Evolutionary conservation across 2,797 vertebrate genomes (phyloP), one percentile per base, ranked within the genome.

Genomic region (Neosilurus mollespiculum): DNA sequence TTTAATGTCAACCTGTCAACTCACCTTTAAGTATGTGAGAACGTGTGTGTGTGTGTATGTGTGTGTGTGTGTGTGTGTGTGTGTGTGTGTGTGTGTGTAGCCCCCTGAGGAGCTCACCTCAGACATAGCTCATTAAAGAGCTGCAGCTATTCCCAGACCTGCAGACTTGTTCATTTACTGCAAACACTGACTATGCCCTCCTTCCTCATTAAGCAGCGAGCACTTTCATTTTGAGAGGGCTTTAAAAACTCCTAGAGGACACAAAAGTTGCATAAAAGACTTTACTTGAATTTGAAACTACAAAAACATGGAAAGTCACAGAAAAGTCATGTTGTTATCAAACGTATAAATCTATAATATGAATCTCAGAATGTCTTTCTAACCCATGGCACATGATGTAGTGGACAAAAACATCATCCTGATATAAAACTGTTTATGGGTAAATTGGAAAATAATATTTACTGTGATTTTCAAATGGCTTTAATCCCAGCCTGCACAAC

Each of bases 81-180:
- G 78, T 82, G 79, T 80, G 82, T 82, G 85, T 80, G 65, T 84
- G 22, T 54, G 81, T 84, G 76, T 24, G 84, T 85, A 79, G 16
- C 83, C 83, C 90, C 92, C 89, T 15, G 81, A 92, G 90, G 92
- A 91, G 86, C 83, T 88, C 83, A 88, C 84, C 82, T 85, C 62
- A 89, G 87, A 91, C 85, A 26, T 89, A 91, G 90, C 91, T 94
- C 90, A 94, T 94, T 93, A 93, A 91, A 49, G 91, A 88, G 87
- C 71, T 76, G 77, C 88, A 84, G 86, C 83, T 84, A 76, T 88
- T 88, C 89, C 87, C 81, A 85, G 87, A 86, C 84, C 87, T 91
- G 90, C 66, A 88, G 87, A 90, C 86, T 89, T 77, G 84, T 89
- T 89, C 76, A 91, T 90, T 91, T 92, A 87, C 84, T 86, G 81